phyloP scores from a whole-genome alignment of 2,113 vertebrate genomes.

The Pipra filicauda region DNA sequence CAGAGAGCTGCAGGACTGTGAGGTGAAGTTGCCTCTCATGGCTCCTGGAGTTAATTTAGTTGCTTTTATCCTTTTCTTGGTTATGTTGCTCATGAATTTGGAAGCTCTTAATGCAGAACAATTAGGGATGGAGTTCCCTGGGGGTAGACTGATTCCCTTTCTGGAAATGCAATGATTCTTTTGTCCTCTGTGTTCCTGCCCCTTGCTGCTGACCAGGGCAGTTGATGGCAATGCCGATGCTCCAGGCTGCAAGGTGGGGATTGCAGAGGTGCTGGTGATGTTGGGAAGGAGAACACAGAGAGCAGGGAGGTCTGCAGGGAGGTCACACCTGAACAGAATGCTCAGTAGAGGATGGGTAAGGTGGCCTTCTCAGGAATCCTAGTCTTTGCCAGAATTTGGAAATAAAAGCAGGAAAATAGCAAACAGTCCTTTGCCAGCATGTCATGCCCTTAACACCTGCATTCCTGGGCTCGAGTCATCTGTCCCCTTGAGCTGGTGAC shows the following conservation, averaged over 20 bases:
- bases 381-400: not conserved
- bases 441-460: rapidly evolving
- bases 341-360: not conserved
- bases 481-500: rapidly evolving
- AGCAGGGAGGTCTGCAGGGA: not conserved
- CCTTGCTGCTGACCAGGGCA: not conserved
- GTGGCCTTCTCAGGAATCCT: not conserved
- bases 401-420: not conserved
- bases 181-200: not conserved
- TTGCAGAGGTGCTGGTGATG: not conserved
- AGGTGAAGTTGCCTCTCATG: not conserved
- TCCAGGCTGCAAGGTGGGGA: rapidly evolving
- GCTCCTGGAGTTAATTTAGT: not conserved
- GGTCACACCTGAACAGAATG: rapidly evolving
- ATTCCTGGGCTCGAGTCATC: not conserved
- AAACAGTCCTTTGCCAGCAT: not conserved
- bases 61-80: not conserved
- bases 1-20: rapidly evolving
- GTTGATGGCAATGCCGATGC: rapidly evolving
- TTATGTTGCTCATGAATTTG: not conserved
- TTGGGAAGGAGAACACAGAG: rapidly evolving
- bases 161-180: not conserved
- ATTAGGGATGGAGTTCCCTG: not conserved
- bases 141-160: not conserved
- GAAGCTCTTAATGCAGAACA: not conserved